phyloP scores from a whole-genome alignment of 2,888 invertebrate species.

The Drosophila demipolita region DNA sequence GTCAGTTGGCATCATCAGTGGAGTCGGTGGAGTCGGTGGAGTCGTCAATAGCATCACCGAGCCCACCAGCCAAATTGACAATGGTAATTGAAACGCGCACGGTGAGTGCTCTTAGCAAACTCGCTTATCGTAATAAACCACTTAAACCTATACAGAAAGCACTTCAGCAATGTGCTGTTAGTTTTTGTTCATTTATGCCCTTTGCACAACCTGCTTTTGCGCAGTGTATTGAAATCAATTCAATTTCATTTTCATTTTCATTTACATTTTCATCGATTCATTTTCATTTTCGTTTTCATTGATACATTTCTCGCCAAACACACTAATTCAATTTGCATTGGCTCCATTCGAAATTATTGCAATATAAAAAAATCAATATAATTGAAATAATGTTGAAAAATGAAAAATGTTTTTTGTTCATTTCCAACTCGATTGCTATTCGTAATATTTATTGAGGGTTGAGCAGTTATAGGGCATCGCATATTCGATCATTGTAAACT shows the following conservation, averaged over 20 bases:
- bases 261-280: not conserved
- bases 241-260: not conserved
- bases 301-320: not conserved
- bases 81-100: constrained; percentile 70
- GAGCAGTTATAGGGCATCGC: constrained; percentile 5
- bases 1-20: not conserved
- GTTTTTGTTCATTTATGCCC: constrained; percentile 42
- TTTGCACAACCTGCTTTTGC: not conserved
- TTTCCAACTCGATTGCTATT: not conserved
- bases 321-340: not conserved
- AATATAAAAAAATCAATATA: not conserved
- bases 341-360: not conserved
- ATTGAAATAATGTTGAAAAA: no score
- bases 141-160: constrained; percentile 55
- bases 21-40: not conserved
- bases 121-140: constrained; percentile 77
- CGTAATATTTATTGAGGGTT: no score
- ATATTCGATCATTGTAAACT: constrained; percentile 4
- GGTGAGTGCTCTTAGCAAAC: constrained; percentile 60
- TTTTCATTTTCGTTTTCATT: not conserved
- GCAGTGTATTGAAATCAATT: not conserved
- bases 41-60: constrained; percentile 16
- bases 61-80: constrained; percentile 58
- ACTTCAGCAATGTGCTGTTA: constrained; percentile 57
- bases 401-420: not conserved